phyloP scores from a whole-genome alignment of 2,113 vertebrate genomes.

The Nothobranchius furzeri region DNA sequence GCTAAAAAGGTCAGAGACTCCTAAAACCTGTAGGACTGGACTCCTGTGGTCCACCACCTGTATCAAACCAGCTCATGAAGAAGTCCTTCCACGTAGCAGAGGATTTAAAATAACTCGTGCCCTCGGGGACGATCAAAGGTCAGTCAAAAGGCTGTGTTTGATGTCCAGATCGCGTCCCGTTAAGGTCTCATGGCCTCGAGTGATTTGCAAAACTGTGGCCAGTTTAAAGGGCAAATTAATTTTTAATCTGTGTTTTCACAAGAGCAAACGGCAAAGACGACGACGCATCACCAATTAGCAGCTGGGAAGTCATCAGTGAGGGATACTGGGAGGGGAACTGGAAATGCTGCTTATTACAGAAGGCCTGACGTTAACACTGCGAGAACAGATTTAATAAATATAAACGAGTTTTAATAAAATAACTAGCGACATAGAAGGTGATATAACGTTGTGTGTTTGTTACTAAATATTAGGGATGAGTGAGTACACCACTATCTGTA shows the following conservation, averaged over 20 bases:
- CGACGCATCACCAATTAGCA: conserved; percentile 56
- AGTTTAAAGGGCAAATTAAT: conserved; percentile 64
- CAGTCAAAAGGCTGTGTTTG: conserved; percentile 60
- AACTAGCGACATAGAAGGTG: too few species aligned
- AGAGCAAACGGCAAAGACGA: conserved; percentile 27
- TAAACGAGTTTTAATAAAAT: too few species aligned
- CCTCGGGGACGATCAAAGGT: conserved; percentile 65
- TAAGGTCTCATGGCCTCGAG: conserved; percentile 57
- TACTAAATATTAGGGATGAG: too few species aligned
- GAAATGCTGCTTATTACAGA: conserved; percentile 85
- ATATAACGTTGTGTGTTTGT: too few species aligned
- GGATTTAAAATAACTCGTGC: conserved; percentile 33
- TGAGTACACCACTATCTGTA: too few species aligned
- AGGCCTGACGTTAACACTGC: conserved; percentile 82
- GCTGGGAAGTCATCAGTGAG: conserved; percentile 71
- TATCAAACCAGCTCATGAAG: conserved; percentile 16
- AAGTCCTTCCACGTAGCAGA: conserved; percentile 23
- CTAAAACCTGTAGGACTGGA: conserved; percentile 21
- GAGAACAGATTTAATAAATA: conserved; percentile 55
- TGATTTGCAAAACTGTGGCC: conserved; percentile 35
- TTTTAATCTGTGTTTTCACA: conserved; percentile 56
- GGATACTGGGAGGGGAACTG: conserved; percentile 72
- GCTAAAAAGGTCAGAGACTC: conserved; percentile 33
- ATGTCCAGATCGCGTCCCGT: conserved; percentile 41
- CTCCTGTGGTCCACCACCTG: conserved; percentile 27